A percentile compares a stretch with the other conserved stretches of the same genome.
These are phyloP conservation scores for Gallinago media DNA, from an alignment of 2,113 vertebrate species.

Conservation along the genomic window DNA sequence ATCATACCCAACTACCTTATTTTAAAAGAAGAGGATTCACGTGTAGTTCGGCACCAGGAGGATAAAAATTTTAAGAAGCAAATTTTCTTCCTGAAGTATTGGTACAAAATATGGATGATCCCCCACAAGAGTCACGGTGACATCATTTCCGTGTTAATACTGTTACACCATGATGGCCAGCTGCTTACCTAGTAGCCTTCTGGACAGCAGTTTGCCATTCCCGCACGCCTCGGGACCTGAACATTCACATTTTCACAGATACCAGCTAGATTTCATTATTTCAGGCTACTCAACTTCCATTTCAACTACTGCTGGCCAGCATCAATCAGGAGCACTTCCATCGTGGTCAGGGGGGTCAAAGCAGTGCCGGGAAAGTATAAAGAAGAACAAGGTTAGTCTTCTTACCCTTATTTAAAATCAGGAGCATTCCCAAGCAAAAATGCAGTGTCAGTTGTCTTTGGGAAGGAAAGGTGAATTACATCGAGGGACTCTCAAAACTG, in stretches of 20 bases:
- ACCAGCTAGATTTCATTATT: background rate
- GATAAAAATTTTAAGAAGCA: background rate
- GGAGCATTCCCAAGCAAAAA: background rate
- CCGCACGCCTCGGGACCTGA: background rate
- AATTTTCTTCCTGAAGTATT: background rate
- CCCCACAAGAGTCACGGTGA: background rate
- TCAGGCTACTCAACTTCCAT: background rate
- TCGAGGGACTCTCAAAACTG: background rate
- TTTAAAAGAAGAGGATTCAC: background rate
- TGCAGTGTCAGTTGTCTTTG: background rate
- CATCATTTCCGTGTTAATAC: background rate
- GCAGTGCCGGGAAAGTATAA: background rate
- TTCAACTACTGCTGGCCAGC: background rate
- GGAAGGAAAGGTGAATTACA: background rate
- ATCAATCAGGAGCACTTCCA: background rate
- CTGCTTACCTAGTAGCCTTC: background rate
- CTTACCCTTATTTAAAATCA: background rate
- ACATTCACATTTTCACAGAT: accelerated
- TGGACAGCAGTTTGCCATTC: background rate
- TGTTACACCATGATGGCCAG: background rate
- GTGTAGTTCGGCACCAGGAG: background rate
- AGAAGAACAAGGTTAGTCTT: background rate
- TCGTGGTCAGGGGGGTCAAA: background rate
- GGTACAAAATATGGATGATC: background rate
- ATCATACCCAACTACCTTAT: background rate